A percentile compares a stretch with the other conserved stretches of the same genome.
phyloP scores from a whole-genome alignment of 2,797 vertebrate species.

The Gobio occitaniae region DNA sequence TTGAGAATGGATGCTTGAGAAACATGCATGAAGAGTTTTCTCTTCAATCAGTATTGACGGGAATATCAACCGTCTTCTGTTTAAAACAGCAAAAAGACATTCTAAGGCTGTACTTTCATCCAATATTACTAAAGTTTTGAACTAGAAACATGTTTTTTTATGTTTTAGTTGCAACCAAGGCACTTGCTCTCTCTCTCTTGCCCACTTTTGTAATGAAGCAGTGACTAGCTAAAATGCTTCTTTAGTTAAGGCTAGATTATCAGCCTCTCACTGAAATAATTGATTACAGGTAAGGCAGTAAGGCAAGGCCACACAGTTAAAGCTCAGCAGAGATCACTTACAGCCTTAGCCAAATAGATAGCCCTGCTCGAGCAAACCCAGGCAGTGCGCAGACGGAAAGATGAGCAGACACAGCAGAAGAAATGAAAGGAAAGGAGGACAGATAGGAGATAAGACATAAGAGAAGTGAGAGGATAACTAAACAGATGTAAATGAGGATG shows the following conservation, averaged over 20 bases:
- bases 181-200: constrained; percentile 9
- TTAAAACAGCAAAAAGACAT: not conserved
- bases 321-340: constrained; percentile 62
- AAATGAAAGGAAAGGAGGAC: constrained; percentile 29
- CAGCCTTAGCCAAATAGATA: constrained; percentile 49
- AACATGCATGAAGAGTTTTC: not conserved
- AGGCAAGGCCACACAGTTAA: constrained; percentile 56
- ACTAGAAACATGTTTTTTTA: not conserved
- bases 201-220: constrained; percentile 56
- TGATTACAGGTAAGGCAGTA: constrained; percentile 67
- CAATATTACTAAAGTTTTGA: not conserved
- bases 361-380: constrained; percentile 33
- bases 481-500: constrained; percentile 30
- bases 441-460: constrained; percentile 26
- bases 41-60: not conserved
- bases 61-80: not conserved
- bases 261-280: constrained; percentile 61
- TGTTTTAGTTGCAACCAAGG: not conserved
- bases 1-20: not conserved
- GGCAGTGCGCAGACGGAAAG: constrained; percentile 46
- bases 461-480: constrained; percentile 26
- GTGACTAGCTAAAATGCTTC: constrained; percentile 62
- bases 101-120: not conserved
- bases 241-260: constrained; percentile 66
- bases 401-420: constrained; percentile 47